Percentiles rank a stretch among this genome's conserved stretches.
Evolutionary conservation across 2,888 invertebrate species (phyloP).

Genomic region (Stenurella melanura): DNA sequence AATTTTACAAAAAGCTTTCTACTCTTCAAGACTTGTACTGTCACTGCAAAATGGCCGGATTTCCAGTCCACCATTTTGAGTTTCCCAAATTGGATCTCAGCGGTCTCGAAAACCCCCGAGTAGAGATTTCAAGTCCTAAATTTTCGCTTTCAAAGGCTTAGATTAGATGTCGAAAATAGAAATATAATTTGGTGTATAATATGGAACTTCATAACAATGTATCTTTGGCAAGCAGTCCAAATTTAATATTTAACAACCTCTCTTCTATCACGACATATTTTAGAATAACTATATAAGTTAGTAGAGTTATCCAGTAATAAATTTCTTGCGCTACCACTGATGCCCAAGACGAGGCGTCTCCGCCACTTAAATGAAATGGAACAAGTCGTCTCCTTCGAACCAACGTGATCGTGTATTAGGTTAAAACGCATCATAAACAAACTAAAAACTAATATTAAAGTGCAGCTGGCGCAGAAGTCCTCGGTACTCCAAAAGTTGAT

Average conservation of each 20-base stretch:
- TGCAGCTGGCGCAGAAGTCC: conserved; percentile 28
- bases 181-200: too few relatives aligned
- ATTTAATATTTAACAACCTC: neutral
- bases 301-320: conserved; percentile 37
- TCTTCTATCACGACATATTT: conserved; percentile 15
- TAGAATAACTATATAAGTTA: conserved; percentile 16
- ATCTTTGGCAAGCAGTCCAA: neutral
- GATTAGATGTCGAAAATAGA: too few relatives aligned
- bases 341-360: conserved; percentile 23
- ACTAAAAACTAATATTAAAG: conserved; percentile 37
- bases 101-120: too few relatives aligned
- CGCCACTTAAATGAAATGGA: conserved; percentile 20
- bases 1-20: too few relatives aligned
- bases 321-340: conserved; percentile 20
- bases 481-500: conserved; percentile 45
- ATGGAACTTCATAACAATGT: too few relatives aligned
- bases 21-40: too few relatives aligned
- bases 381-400: conserved; percentile 24
- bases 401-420: conserved; percentile 28
- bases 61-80: too few relatives aligned
- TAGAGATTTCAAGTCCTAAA: too few relatives aligned
- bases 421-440: conserved; percentile 38
- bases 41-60: too few relatives aligned
- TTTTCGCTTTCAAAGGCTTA: too few relatives aligned
- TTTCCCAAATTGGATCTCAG: too few relatives aligned